Percentiles rank a stretch among this genome's conserved stretches.
Conservation (phyloP, 2,113 vertebrate species). For the Mobula birostris region DNA sequence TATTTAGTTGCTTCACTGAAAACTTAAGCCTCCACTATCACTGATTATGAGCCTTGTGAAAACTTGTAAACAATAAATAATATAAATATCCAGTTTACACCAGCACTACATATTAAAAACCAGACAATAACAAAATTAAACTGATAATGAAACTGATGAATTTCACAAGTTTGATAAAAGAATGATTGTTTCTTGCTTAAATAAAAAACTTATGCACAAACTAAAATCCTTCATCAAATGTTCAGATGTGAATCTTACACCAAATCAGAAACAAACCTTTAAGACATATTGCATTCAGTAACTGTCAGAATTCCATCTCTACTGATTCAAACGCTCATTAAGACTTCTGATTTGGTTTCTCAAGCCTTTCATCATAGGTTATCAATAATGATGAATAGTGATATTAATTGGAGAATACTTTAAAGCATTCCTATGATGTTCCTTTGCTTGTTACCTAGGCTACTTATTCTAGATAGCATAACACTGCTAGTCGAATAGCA, state of each 20-base stretch:
- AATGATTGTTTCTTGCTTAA: background rate
- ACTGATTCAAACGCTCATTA: background rate
- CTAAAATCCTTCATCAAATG: background rate
- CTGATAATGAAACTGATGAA: background rate
- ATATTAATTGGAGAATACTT: background rate
- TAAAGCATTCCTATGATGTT: background rate
- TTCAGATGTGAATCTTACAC: background rate
- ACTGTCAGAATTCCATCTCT: background rate
- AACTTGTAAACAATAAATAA: constrained; percentile 37
- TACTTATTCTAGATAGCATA: background rate
- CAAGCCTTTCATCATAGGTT: background rate
- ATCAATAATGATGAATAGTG: background rate
- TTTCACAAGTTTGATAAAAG: constrained; percentile 6
- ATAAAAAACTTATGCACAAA: background rate
- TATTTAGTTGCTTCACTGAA: constrained; percentile 9
- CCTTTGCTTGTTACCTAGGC: background rate
- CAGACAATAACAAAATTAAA: constrained; percentile 12
- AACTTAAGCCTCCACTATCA: background rate
- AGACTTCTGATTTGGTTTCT: background rate
- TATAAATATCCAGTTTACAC: constrained; percentile 33
- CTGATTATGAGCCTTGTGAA: constrained; percentile 16
- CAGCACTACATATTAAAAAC: background rate
- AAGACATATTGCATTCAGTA: background rate
- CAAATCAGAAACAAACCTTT: background rate
- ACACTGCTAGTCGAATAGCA: background rate